Evolutionary conservation across 2,113 vertebrate species (phyloP).

Genomic region (Narcine bancroftii): DNA sequence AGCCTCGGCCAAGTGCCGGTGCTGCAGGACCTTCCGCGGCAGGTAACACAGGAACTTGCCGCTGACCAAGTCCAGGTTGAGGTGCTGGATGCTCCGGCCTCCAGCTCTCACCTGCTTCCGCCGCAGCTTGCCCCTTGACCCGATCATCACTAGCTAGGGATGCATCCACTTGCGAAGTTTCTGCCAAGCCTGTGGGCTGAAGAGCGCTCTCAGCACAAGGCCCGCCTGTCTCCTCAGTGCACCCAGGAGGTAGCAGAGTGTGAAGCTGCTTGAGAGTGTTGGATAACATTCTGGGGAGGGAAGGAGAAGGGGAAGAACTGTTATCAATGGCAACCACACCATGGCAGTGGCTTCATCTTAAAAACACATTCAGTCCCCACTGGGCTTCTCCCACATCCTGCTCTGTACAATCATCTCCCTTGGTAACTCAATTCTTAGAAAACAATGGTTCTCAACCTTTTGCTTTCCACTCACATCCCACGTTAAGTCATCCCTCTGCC

Average conservation of each 20-base stretch:
- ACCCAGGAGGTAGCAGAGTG: not conserved
- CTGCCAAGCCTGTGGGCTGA: not conserved
- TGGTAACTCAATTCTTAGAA: no score
- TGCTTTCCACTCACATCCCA: no score
- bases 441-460: no score
- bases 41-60: not conserved
- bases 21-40: not conserved
- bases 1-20: not conserved
- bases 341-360: no score
- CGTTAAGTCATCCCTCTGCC: no score
- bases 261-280: not conserved
- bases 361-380: no score
- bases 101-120: not conserved
- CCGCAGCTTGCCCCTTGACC: no score
- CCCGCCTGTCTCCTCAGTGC: not conserved
- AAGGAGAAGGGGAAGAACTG: no score
- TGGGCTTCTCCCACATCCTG: no score
- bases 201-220: not conserved
- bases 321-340: no score
- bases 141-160: not conserved
- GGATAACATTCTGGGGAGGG: not conserved
- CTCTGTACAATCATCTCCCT: no score
- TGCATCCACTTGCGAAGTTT: not conserved
- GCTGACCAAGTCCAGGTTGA: not conserved
- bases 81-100: no score